Percentiles rank a stretch among this genome's conserved stretches.
Conservation (phyloP, 2,797 vertebrate genomes). For the Tapirus indicus region DNA sequence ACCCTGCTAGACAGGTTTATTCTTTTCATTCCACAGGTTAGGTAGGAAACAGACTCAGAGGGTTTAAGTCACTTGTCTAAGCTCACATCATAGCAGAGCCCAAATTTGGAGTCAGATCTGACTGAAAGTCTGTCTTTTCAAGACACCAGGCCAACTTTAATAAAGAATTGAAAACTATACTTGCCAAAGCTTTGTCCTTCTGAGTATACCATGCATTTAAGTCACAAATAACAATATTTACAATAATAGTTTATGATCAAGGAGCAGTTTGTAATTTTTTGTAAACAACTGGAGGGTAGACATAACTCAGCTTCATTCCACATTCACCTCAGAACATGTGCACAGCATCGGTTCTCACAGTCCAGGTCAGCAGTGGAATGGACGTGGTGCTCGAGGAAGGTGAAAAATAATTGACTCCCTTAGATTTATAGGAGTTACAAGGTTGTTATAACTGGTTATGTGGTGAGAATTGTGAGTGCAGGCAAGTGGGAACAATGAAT, state of each 20-base stretch:
- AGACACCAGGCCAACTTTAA: background rate
- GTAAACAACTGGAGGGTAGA: background rate
- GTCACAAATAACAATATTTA: constrained; percentile 8
- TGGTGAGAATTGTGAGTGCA: background rate
- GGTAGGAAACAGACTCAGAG: background rate
- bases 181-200: background rate
- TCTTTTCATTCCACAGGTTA: constrained; percentile 1
- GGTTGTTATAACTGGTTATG: background rate
- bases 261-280: constrained; percentile 54
- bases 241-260: constrained; percentile 62
- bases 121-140: background rate
- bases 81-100: background rate
- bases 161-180: background rate
- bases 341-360: background rate
- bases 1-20: background rate
- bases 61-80: background rate
- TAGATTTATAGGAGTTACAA: background rate
- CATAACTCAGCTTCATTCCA: background rate
- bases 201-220: constrained; percentile 14
- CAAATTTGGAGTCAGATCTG: background rate
- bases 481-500: background rate
- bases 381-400: background rate
- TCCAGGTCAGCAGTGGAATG: background rate
- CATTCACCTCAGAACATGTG: background rate
- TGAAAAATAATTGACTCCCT: constrained; percentile 26